Percentiles rank a stretch among this genome's conserved stretches.
Conservation (phyloP, 1,140 invertebrate genomes). For the Philotrypesis tridentata region DNA sequence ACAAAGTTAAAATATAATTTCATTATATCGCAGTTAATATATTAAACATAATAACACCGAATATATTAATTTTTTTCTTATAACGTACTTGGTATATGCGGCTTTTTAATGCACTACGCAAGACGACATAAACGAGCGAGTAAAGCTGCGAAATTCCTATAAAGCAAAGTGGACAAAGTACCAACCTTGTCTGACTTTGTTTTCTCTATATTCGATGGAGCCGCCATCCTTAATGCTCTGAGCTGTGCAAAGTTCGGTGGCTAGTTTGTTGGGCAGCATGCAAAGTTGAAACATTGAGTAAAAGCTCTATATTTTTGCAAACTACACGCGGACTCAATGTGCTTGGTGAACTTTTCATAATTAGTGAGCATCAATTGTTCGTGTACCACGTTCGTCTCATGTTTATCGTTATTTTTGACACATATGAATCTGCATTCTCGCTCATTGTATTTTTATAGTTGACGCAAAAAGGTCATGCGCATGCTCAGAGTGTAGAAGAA, state of each 20-base stretch:
- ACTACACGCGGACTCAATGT: slow-evolving; percentile 11
- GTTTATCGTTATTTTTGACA: slow-evolving; percentile 9
- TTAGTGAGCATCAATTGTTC: neutral
- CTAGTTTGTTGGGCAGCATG: slow-evolving; percentile 76
- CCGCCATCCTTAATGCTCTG: slow-evolving; percentile 84
- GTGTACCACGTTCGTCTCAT: slow-evolving; percentile 8
- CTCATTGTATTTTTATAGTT: slow-evolving; percentile 5
- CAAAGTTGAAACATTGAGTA: slow-evolving; percentile 68
- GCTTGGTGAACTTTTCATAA: slow-evolving; percentile 38
- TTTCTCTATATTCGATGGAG: slow-evolving; percentile 87
- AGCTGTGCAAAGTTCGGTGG: slow-evolving; percentile 85
- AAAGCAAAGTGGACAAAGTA: slow-evolving; percentile 47
- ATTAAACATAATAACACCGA: neutral
- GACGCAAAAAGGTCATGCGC: slow-evolving; percentile 44
- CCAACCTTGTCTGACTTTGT: slow-evolving; percentile 91
- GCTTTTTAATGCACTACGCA: slow-evolving; percentile 7
- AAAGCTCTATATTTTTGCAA: slow-evolving; percentile 35
- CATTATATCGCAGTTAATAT: neutral
- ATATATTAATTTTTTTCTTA: neutral
- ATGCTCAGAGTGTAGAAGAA: slow-evolving; percentile 34
- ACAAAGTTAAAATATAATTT: neutral
- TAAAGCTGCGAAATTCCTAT: slow-evolving; percentile 26
- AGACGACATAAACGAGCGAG: slow-evolving; percentile 21
- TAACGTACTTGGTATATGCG: slow-evolving; percentile 48
- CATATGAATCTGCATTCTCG: neutral